A percentile compares a stretch with the other conserved stretches of the same genome.
Conservation (phyloP, 1,140 invertebrate species). For the Ylistrum balloti region DNA sequence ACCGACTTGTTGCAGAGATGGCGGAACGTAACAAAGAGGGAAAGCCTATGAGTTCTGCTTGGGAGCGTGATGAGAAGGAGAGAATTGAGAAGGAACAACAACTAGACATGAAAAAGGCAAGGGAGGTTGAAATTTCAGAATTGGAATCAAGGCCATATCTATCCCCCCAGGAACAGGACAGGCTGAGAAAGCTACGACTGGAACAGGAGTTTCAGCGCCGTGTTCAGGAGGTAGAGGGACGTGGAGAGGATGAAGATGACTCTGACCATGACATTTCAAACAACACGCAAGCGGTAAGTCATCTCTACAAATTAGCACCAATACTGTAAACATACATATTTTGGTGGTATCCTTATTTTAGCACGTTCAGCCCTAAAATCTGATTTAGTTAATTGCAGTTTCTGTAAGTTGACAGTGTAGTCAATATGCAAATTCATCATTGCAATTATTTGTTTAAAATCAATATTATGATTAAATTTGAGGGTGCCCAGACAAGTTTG, state of each 20-base stretch:
- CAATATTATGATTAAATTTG: too few relatives aligned
- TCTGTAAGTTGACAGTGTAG: too few relatives aligned
- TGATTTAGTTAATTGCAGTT: too few relatives aligned
- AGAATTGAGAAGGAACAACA: conserved; percentile 74
- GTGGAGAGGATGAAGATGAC: conserved; percentile 78
- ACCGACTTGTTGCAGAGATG: conserved; percentile 55
- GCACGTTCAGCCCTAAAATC: too few relatives aligned
- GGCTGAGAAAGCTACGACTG: conserved; percentile 76
- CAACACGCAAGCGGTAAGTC: conserved; percentile 57
- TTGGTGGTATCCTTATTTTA: too few relatives aligned
- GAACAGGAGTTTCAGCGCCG: conserved; percentile 81
- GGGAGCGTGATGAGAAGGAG: conserved; percentile 80
- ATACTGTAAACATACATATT: too few relatives aligned
- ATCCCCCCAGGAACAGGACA: conserved; percentile 77
- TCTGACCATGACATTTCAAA: conserved; percentile 74
- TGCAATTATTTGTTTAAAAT: too few relatives aligned
- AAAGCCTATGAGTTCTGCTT: conserved; percentile 71
- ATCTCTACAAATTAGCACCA: too few relatives aligned
- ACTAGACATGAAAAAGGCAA: conserved; percentile 67
- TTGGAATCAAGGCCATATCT: conserved; percentile 75
- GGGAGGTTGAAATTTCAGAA: conserved; percentile 77
- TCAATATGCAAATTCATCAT: too few relatives aligned
- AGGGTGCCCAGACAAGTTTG: too few relatives aligned
- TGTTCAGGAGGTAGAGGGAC: conserved; percentile 75
- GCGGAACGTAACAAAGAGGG: conserved; percentile 55